Base-by-base conservation (phyloP, 2,888 invertebrate genomes). In the Drosophila sordidapex region DNA sequence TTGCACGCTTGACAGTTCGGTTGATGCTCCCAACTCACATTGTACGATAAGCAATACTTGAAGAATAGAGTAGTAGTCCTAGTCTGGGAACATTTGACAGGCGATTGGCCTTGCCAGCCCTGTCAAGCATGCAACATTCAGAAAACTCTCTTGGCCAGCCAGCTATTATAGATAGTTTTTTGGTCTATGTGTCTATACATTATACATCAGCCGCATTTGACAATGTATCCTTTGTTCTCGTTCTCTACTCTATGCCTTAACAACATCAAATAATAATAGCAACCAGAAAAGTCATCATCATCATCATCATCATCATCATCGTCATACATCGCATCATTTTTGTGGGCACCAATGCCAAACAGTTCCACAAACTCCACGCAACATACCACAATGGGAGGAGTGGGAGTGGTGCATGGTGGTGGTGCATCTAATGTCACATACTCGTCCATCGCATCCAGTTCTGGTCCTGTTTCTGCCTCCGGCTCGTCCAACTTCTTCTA, bases 281-380 rank as follows among this genome's bases (percentile, higher is more conserved):
- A 85, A 73, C 64, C 83, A 64, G 83, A 87, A 38, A 89, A 84
- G 74, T 78, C 81, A 63, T 71, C 82, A 74, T 66, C 77, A 72
- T 70, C 77, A 72, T 54, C 77, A 72, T 54, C 87, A 61, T 54
- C 87, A 61, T 68, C 79, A 66, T 79, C 52, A 57, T 53, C 80
- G 40, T 79, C 86, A 76, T 79, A 76, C 48, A 68, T 86, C 66
- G 82, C 85, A 56, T 87, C 90, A 70, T 87, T 82, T 70, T 76
- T 87, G 73, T 87, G 87, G 87, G 76, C 87, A 62, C 80, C 89
- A 74, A 68, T 77, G 59, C 72, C 75, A n/a, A 81, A 76, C 53
- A 60, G 27, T 35, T 67, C 67, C 38, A 36, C 31, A 27, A 31
- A 29, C 35, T 64, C 56, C 52, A 54, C 56, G 49, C 59, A 21